Base-by-base conservation (phyloP, 2,888 invertebrate genomes). In the Standfussiana lucernea region DNA sequence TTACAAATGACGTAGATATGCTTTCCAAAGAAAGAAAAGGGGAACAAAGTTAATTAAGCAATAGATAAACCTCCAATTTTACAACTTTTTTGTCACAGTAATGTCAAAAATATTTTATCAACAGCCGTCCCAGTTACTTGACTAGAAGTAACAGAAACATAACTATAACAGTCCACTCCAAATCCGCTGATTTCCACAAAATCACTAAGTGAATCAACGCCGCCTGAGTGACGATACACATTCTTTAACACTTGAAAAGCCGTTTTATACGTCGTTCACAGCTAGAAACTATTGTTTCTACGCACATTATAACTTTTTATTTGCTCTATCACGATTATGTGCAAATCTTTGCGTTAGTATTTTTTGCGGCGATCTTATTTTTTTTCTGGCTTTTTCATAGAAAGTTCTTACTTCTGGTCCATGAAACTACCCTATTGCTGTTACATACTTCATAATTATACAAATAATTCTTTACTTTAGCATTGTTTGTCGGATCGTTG, bases 151-250 rank as follows among this genome's bases (percentile, higher is more conserved):
- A 37, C 35, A 28, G 62, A 53, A 42, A 28, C 6, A 35, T 50
- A 59, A 45, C 0, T 50, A 28, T 53, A 70, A 70, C 50, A 32
- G 70, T 71, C 40, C 3, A 50, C 65, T 68, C 13, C 18, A 72
- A 69, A 47, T 21, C 72, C 69, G 62, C 35, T 50, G 35, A 59
- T 83, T 80, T 76, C 70, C 70, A 76, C 70, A 47, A 82, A 68
- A 21, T 64, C n/a, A 2, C 21, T 50, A 74, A 76, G 65, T 70
- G 62, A 59, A 73, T 64, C 32, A 79, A 79, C 71, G 62, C 47
- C 56, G 35, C 13, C 32, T 32, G 35, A 42, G 68, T 82, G 84
- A 83, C 65, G 47, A 35, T 56, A 28, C 72, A 80, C 68, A 80
- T 82, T 82, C 68, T 79, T 70, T 11, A n/a, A 61, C 66, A 67